Conservation (phyloP, 64 coral and sea anemone species). For the Anthopleura sola region DNA sequence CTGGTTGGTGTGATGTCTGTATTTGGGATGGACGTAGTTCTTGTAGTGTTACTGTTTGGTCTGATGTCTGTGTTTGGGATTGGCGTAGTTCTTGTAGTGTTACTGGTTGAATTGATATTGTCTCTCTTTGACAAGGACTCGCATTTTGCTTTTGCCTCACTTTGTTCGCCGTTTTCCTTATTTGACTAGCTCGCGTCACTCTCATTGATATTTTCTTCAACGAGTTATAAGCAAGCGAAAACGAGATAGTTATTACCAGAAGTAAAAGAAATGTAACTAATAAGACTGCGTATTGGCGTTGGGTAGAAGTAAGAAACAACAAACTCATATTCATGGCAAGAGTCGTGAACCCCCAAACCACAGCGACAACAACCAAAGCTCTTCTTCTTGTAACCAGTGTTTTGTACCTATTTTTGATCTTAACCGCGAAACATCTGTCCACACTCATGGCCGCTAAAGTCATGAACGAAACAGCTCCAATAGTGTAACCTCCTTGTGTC, state of each 20-base stretch:
- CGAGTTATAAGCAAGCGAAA: not conserved
- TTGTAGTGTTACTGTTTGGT: not conserved
- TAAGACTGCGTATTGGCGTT: not conserved
- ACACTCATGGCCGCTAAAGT: not conserved
- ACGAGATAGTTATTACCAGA: not conserved
- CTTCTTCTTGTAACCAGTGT: not conserved
- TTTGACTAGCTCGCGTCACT: not conserved
- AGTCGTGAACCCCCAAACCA: not conserved
- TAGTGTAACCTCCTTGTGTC: not conserved
- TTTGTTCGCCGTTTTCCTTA: no score
- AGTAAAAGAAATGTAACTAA: not conserved
- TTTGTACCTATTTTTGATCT: conserved; percentile 6
- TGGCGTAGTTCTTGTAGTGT: not conserved
- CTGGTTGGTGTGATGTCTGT: not conserved
- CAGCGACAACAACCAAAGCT: not conserved
- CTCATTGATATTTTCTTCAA: not conserved
- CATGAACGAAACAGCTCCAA: not conserved
- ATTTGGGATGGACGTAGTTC: not conserved
- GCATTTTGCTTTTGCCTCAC: no score
- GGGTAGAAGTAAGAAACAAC: not conserved
- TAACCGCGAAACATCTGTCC: not conserved
- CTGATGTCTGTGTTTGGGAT: not conserved
- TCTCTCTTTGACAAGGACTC: not conserved
- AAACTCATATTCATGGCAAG: not conserved
- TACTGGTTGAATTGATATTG: not conserved